A percentile compares a stretch with the other conserved stretches of the same genome.
These are phyloP conservation scores for Myotis daubentonii DNA, from an alignment of 2,797 vertebrate species.

Conservation along the genomic window DNA sequence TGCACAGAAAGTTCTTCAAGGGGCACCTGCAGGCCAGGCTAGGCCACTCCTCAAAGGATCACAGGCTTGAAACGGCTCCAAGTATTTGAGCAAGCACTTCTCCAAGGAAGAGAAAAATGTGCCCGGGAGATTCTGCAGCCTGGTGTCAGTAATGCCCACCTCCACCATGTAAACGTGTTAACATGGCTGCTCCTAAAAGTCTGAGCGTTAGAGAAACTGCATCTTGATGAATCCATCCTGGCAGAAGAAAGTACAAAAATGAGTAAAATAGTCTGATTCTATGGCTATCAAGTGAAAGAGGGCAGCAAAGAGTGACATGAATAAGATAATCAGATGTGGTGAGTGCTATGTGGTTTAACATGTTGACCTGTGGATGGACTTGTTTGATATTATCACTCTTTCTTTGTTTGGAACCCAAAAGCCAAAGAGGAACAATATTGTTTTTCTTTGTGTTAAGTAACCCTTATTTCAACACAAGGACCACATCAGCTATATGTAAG, in stretches of 20 bases:
- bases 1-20: neutral
- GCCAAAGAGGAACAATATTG: neutral
- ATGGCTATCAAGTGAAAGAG: neutral
- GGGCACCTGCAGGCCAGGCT: too few species aligned
- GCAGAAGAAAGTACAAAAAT: conserved; percentile 10
- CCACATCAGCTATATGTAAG: neutral
- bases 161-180: neutral
- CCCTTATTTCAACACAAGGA: neutral
- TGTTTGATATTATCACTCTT: neutral
- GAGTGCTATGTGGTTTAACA: neutral
- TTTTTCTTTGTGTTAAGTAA: neutral
- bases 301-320: neutral
- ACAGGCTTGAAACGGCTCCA: neutral
- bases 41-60: neutral
- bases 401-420: neutral
- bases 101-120: neutral
- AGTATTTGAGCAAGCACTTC: neutral
- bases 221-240: neutral
- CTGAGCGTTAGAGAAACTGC: conserved; percentile 8
- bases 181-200: neutral
- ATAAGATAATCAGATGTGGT: neutral
- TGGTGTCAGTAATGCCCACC: neutral
- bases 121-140: neutral
- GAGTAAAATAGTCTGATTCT: neutral
- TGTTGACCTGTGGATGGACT: neutral